phyloP scores from a whole-genome alignment of 2,888 invertebrate species.

The Schrankia costaestrigalis region DNA sequence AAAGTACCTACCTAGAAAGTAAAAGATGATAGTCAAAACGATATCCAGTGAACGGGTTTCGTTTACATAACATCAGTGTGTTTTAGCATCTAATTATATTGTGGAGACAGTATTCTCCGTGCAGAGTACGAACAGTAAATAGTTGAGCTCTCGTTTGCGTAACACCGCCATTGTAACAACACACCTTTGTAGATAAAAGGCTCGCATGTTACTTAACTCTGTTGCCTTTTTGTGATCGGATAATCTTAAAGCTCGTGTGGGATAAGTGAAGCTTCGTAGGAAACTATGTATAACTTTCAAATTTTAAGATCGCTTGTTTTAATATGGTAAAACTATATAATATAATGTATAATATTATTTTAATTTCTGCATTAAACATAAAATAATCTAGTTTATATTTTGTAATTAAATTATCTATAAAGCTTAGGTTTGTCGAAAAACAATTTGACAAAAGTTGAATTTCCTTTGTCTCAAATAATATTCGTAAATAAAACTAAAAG shows the following conservation, averaged over 20 bases:
- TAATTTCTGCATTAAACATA: too few relatives aligned
- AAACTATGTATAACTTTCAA: not conserved
- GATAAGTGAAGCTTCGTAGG: not conserved
- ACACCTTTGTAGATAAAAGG: not conserved
- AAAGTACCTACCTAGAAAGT: too few relatives aligned
- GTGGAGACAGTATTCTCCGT: slow-evolving; percentile 29
- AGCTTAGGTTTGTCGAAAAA: too few relatives aligned
- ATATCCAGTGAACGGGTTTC: slow-evolving; percentile 27
- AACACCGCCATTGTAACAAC: slow-evolving; percentile 55
- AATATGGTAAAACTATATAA: too few relatives aligned
- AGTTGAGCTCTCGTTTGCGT: slow-evolving; percentile 60
- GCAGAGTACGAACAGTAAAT: slow-evolving; percentile 49
- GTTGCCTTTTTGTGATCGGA: not conserved
- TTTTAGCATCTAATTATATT: slow-evolving; percentile 63
- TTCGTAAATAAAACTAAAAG: too few relatives aligned
- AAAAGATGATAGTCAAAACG: slow-evolving; percentile 10
- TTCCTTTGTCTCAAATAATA: too few relatives aligned
- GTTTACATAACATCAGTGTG: slow-evolving; percentile 40
- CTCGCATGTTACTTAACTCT: not conserved
- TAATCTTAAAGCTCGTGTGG: not conserved
- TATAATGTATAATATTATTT: too few relatives aligned
- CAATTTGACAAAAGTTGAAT: too few relatives aligned
- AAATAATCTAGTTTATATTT: too few relatives aligned
- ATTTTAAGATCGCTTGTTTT: too few relatives aligned
- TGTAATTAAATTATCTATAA: too few relatives aligned